Base-by-base conservation (phyloP, 2,113 vertebrate species). In the Psittacara wagleri region DNA sequence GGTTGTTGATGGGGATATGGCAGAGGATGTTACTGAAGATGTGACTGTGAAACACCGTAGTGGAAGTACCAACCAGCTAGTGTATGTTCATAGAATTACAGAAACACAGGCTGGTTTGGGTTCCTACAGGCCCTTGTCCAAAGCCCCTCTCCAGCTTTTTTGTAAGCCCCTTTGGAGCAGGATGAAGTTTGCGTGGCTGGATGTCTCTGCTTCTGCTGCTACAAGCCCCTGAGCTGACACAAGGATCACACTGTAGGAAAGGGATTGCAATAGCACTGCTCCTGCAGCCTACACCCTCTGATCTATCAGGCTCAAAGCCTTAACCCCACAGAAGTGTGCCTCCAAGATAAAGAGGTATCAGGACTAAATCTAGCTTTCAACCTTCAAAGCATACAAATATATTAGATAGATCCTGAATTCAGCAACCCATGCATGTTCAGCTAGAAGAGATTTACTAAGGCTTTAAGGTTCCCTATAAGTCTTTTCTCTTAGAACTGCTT, bases 111-210 rank as follows among this genome's bases (percentile, higher is more conserved):
- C 20, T 59, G 55, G 20, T 59, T 59, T 59, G 13, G 20, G 55
- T 15, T 59, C 33, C 55, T n/a, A 59, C 20, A 59, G 33, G 13
- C 33, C 20, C 31, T 35, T 35, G 22, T 35, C 33, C 57, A 35
- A 35, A 59, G 33, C 57, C 57, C 9, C 22, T 59, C 57, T 59
- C 33, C 57, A 35, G 22, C 57, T 59, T 24, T 35, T n/a, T 35
- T 59, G 33, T 24, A 59, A 23, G 33, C 33, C 13, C 33, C 33
- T 79, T 20, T 66, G 73, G 39, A 25, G 20, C 29, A 69, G 62
- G 68, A 29, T 17, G 27, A 61, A 29, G 31, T 9, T 14, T 3
- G 5, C 1, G 1, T 24, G 10, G 5, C 24, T 2, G 0, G 4
- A 35, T 61, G 57, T 55, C 44, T 31, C 63, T 29, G 2, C 16